Evolutionary conservation across 2,888 invertebrate species (phyloP), one percentile per base, ranked within the genome.

Genomic region (Plemyria rubiginata): DNA sequence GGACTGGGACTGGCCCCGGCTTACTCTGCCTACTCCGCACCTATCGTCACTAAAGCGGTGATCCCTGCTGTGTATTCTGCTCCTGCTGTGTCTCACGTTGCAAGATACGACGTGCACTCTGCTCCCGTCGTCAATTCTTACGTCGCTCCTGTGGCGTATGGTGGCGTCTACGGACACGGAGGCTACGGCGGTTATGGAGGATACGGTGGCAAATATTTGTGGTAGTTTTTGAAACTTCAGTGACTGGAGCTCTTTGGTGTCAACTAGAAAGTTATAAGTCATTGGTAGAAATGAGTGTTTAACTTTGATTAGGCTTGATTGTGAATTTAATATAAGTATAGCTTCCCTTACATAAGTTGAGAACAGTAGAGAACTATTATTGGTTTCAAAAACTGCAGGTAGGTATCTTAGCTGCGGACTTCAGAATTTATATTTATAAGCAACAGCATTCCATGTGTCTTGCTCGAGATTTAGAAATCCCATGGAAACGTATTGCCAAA

Each of bases 61-160:
- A 66, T 78, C n/a, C 80, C 80, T 6, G 67, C 77, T 36, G 68
- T 75, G n/a, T 76, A 80, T 5, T 72, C 79, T 41, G 72, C 79
- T 3, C 81, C 77, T 36, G 85, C 85, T 0, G 49, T 85, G 12
- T 86, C 86, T 0, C 73, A 78, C 11, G 81, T 85, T 0, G 85
- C 85, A 2, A 83, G 82, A 51, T 84, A 84, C 70, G 80, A 80
- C 65, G 75, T 84, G 0, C 84, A 84, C 62, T 75, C 80, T 0
- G 68, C 83, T 2, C 82, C 82, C 0, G 32, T 80, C 12, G 71
- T 80, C 28, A 79, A 77, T 54, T 75, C 82, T 2, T 81, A 80
- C 51, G 74, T 73, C 2, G 70, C 80, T 0, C 78, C 81, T 7
- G 63, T 79, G 1, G 66, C 73, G 3, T 79, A 81, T 54, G 74